Percentiles rank a stretch among this genome's conserved stretches.
Evolutionary conservation across 1,140 invertebrate genomes (phyloP).

Genomic region (Mamestra configurata): DNA sequence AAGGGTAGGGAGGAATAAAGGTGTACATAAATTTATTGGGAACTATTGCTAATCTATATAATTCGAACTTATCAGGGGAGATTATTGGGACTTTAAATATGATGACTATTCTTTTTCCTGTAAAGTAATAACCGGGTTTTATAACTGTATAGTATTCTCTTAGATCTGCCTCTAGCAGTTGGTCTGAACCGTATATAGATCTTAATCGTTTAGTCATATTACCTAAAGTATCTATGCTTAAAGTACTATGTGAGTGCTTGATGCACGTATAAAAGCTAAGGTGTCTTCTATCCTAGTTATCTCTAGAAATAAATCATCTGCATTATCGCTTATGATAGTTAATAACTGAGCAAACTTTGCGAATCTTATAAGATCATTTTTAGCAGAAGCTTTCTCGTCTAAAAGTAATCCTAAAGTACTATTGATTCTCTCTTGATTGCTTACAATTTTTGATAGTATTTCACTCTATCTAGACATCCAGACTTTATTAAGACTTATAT

Average conservation of each 20-base stretch:
- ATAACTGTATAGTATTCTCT: too few species aligned
- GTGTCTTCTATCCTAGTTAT: slow-evolving; percentile 43
- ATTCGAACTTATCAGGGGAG: too few species aligned
- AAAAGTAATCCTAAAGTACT: neutral
- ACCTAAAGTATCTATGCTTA: slow-evolving; percentile 22
- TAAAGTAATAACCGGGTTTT: too few species aligned
- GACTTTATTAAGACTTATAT: slow-evolving; percentile 53
- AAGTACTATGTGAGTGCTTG: slow-evolving; percentile 35
- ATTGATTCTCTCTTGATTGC: slow-evolving; percentile 27
- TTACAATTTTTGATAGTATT: slow-evolving; percentile 44
- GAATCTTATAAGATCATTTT: neutral
- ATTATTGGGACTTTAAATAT: too few species aligned
- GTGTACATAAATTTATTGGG: too few species aligned
- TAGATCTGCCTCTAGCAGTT: too few species aligned
- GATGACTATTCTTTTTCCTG: too few species aligned
- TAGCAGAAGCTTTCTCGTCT: neutral
- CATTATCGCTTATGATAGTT: slow-evolving; percentile 45
- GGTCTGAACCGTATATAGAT: neutral
- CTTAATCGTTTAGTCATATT: slow-evolving; percentile 38
- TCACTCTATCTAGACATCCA: slow-evolving; percentile 48
- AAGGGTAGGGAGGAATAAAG: slow-evolving; percentile 59
- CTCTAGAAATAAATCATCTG: slow-evolving; percentile 17
- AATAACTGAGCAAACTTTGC: slow-evolving; percentile 40
- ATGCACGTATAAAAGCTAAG: slow-evolving; percentile 47
- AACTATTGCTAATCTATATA: too few species aligned